Evolutionary conservation across 2,797 vertebrate genomes (phyloP).

Genomic region (Lithobates sylvaticus): DNA sequence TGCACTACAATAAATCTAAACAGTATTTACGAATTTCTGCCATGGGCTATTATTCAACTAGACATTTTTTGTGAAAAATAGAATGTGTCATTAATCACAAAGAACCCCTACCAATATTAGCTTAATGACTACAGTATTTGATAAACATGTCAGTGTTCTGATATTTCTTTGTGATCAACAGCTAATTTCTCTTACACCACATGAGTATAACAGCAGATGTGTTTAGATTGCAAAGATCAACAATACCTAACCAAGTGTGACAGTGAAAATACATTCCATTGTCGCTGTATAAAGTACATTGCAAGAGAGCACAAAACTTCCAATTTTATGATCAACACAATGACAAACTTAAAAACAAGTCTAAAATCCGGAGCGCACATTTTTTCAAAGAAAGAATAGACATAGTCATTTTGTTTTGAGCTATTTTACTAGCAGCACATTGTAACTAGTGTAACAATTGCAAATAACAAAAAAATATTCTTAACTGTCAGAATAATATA

Average conservation of each 20-base stretch:
- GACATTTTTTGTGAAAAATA: slow-evolving; percentile 39
- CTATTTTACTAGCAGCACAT: neutral
- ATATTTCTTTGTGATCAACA: neutral
- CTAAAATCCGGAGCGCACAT: neutral
- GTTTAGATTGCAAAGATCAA: slow-evolving; percentile 2
- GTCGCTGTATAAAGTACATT: neutral
- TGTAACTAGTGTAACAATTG: neutral
- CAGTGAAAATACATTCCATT: neutral
- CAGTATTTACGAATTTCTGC: slow-evolving; percentile 31
- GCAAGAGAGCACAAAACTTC: neutral
- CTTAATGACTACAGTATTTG: slow-evolving; percentile 26
- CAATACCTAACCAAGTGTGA: neutral
- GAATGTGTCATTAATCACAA: slow-evolving; percentile 43
- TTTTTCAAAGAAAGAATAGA: neutral
- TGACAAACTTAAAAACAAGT: neutral
- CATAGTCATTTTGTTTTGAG: no score
- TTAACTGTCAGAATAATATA: neutral
- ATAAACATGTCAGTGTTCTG: slow-evolving; percentile 12
- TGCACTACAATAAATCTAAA: slow-evolving; percentile 24
- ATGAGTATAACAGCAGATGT: neutral
- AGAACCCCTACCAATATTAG: slow-evolving; percentile 24
- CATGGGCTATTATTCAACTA: slow-evolving; percentile 37
- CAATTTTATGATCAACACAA: neutral
- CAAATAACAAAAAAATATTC: neutral
- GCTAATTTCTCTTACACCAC: slow-evolving; percentile 6